Conservation (phyloP, 64 coral and sea anemone species). For the Astreopora myriophthalma region DNA sequence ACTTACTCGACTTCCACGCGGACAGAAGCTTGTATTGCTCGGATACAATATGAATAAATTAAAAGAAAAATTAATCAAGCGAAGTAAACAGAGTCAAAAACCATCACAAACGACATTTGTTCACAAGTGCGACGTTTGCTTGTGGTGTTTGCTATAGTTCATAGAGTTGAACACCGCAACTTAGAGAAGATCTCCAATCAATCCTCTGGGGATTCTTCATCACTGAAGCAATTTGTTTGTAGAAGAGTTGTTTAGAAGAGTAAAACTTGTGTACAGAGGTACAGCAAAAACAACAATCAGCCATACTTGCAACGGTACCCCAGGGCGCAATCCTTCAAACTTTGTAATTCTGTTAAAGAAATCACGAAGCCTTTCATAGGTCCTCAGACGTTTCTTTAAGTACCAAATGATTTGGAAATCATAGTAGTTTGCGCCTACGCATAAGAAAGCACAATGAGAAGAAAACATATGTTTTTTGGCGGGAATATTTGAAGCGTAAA, state of each 20-base stretch:
- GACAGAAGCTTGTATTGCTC: neutral
- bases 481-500: neutral
- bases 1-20: neutral
- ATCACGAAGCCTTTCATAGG: too few relatives aligned
- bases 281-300: too few relatives aligned
- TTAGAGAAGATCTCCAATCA: neutral
- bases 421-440: neutral
- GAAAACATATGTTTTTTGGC: neutral
- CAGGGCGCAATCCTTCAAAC: too few relatives aligned
- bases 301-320: too few relatives aligned
- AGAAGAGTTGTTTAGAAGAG: too few relatives aligned
- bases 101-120: neutral
- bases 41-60: conserved; percentile 29
- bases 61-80: conserved; percentile 44
- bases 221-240: too few relatives aligned
- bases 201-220: too few relatives aligned
- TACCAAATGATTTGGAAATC: too few relatives aligned
- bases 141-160: neutral
- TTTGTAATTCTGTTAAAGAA: too few relatives aligned
- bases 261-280: too few relatives aligned
- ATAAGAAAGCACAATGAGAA: neutral
- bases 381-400: too few relatives aligned
- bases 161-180: neutral
- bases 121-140: neutral
- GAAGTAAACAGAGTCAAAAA: conserved; percentile 5